phyloP scores from a whole-genome alignment of 2,113 vertebrate species.

The Micronycteris hirsuta region DNA sequence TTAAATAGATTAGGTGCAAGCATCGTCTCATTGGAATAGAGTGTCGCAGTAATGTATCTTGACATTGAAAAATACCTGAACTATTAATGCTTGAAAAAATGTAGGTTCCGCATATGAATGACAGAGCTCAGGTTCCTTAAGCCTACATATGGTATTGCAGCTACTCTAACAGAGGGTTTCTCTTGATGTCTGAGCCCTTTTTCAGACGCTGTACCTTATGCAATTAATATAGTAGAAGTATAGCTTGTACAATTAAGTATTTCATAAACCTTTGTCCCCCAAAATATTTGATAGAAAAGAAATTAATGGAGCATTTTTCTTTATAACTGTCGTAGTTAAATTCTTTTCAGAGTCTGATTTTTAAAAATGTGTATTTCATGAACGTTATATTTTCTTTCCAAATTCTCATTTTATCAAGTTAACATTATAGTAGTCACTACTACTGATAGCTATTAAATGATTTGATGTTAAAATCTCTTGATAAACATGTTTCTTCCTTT shows the following conservation, averaged over 20 bases:
- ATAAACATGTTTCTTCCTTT: background rate
- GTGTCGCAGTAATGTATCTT: background rate
- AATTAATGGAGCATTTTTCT: background rate
- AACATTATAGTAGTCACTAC: background rate
- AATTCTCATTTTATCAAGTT: background rate
- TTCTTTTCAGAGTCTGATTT: background rate
- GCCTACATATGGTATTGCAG: fast-evolving
- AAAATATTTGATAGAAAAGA: background rate
- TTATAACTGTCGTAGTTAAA: background rate
- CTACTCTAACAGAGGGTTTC: background rate
- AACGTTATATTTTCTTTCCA: background rate
- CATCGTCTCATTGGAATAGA: background rate
- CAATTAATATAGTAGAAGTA: background rate
- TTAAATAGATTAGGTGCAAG: background rate
- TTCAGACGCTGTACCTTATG: background rate
- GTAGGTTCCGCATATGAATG: background rate
- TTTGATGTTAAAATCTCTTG: background rate
- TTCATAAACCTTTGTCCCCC: background rate
- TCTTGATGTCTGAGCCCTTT: background rate
- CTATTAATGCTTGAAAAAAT: background rate
- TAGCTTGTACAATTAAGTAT: background rate
- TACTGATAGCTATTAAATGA: background rate
- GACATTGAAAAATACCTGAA: background rate
- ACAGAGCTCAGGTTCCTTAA: background rate
- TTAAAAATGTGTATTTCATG: background rate